Percentiles rank a stretch among this genome's conserved stretches.
phyloP scores from a whole-genome alignment of 2,113 vertebrate species.

The Rhabdornis inornatus region DNA sequence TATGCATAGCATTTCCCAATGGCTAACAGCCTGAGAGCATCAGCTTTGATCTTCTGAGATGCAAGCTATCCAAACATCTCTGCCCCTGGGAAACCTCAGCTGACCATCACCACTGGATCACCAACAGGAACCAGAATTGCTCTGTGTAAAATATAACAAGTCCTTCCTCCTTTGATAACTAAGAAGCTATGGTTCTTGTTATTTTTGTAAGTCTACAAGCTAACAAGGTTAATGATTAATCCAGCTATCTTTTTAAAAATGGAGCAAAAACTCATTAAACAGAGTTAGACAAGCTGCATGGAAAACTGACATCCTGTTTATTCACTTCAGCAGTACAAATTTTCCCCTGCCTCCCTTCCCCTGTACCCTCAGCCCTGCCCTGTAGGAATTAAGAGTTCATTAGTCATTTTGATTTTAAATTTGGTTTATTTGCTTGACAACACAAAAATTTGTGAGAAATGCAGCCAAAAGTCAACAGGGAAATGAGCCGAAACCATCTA shows the following conservation, averaged over 20 bases:
- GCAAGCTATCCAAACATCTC: background rate
- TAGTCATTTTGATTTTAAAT: slow-evolving; percentile 20
- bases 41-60: background rate
- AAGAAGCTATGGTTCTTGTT: background rate
- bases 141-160: background rate
- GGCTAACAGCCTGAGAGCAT: background rate
- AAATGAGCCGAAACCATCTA: slow-evolving; percentile 6
- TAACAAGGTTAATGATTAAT: background rate
- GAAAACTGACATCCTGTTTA: slow-evolving; percentile 24
- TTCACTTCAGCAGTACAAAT: background rate
- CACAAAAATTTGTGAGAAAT: background rate
- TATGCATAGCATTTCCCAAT: background rate
- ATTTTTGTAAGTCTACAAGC: background rate
- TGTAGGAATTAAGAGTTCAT: slow-evolving; percentile 38
- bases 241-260: background rate
- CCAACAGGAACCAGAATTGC: background rate
- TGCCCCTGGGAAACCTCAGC: background rate
- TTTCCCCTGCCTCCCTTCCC: background rate
- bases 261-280: background rate
- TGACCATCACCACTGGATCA: background rate
- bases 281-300: background rate
- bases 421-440: slow-evolving; percentile 10
- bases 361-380: background rate
- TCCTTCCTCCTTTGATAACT: background rate
- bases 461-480: background rate